Evolutionary conservation across 2,797 vertebrate species (phyloP), one percentile per base, ranked within the genome.

Genomic region (Ctenosaura bakeri): DNA sequence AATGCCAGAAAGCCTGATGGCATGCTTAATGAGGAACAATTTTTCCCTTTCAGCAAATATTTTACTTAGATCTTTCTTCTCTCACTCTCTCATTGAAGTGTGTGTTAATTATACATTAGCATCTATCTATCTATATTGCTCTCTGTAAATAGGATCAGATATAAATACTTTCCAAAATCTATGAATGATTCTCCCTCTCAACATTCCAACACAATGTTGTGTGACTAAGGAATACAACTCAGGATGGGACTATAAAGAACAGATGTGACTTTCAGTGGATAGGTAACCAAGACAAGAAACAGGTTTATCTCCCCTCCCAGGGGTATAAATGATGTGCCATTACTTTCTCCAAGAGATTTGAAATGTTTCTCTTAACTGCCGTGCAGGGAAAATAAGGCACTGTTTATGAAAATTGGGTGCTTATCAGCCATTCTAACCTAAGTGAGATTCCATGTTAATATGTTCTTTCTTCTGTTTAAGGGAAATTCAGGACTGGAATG

Each of bases 11-110:
- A 38, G 78, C 91, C 24, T 62, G 38, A 86, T 10, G 77, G 79
- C 87, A 64, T 87, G 0, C 16, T 50, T 32, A n/a, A 26, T 50
- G 56, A 90, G 0, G 1, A 66, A 73, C 92, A 3, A 42, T 8
- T 22, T 89, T 93, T 92, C 50, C 29, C 32, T 76, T 73, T 46
- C 3, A 22, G 32, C 0, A 12, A 82, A 93, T 88, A 0, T 9
- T 84, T 89, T 93, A 81, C 62, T 29, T 74, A 64, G 22, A 74
- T 1, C 92, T 94, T 50, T 88, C 62, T 42, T 26, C 74, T 88
- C 26, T 82, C 0, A 86, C 62, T 29, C 76, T 88, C 29, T 80
- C 0, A 87, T 92, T 85, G 7, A 88, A 71, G 77, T 78, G 56
- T 83, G 4, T 83, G 81, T 62, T 62, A 59, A 50, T 83, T 74